These are phyloP conservation scores for Microdon myrmicae DNA, from an alignment of 2,888 invertebrate species.

Conservation along the genomic window DNA sequence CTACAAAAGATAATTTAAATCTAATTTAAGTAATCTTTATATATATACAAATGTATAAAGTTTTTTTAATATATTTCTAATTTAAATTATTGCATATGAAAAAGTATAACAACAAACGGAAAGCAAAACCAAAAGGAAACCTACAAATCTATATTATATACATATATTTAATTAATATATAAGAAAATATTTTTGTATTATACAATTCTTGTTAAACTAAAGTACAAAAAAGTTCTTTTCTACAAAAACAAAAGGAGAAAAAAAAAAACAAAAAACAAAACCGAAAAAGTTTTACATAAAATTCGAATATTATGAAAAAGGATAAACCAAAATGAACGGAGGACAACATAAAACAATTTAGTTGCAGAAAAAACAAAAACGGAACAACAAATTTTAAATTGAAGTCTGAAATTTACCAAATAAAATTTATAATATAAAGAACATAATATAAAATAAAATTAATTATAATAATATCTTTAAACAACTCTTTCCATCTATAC, in stretches of 20 bases:
- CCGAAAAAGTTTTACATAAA: constrained; percentile 21
- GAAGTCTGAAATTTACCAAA: constrained; percentile 50
- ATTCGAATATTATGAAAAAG: constrained; percentile 38
- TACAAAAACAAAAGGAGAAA: constrained; percentile 27
- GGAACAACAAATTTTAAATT: constrained; percentile 35
- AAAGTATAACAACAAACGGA: constrained; percentile 25
- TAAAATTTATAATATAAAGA: constrained; percentile 24
- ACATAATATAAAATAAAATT: constrained; percentile 47
- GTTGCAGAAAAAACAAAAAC: constrained; percentile 1
- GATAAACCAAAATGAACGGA: constrained; percentile 10
- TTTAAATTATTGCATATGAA: constrained; percentile 40
- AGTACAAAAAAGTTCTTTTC: constrained; percentile 50
- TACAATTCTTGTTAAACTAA: constrained; percentile 52
- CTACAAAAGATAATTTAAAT: constrained; percentile 42
- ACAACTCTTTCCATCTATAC: too few species aligned
- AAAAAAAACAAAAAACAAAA: constrained; percentile 5
- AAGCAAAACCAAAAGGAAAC: constrained; percentile 52
- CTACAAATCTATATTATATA: constrained; percentile 56
- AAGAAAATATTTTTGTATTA: constrained; percentile 52
- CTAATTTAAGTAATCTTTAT: constrained; percentile 51
- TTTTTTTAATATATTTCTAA: constrained; percentile 46
- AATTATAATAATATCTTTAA: constrained; percentile 6
- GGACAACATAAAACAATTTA: too few species aligned
- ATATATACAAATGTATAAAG: constrained; percentile 47
- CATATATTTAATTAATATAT: constrained; percentile 45